A percentile compares a stretch with the other conserved stretches of the same genome.
Evolutionary conservation across 2,113 vertebrate species (phyloP).

Genomic region (Pteropus alecto): DNA sequence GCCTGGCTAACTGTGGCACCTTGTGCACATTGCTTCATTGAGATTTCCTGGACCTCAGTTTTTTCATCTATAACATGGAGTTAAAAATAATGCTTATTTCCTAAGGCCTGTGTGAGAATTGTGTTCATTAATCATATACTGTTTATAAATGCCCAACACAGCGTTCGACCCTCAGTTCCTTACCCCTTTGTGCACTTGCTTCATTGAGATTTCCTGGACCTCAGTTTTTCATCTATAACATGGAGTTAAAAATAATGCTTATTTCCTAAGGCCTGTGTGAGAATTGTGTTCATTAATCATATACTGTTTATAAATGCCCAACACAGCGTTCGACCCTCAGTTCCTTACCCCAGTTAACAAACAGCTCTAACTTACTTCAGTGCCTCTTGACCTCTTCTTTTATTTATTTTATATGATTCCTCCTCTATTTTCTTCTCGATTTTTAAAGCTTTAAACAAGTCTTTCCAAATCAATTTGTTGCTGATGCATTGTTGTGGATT

Average conservation of each 20-base stretch:
- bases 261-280: not conserved
- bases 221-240: not conserved
- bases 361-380: not conserved
- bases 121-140: not conserved
- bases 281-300: not conserved
- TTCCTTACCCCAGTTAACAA: not conserved
- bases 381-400: not conserved
- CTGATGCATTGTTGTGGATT: not conserved
- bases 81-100: not conserved
- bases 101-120: not conserved
- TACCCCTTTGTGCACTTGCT: accelerated
- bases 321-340: not conserved
- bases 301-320: not conserved
- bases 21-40: not conserved
- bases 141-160: not conserved
- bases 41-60: not conserved
- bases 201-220: not conserved
- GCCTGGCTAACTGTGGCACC: not conserved
- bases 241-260: not conserved
- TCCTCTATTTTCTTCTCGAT: not conserved
- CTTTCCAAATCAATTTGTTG: not conserved
- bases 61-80: not conserved
- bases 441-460: not conserved
- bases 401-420: not conserved
- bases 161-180: not conserved